Conservation (phyloP, 2,113 vertebrate species). For the Cryptomyrus ogoouensis region DNA sequence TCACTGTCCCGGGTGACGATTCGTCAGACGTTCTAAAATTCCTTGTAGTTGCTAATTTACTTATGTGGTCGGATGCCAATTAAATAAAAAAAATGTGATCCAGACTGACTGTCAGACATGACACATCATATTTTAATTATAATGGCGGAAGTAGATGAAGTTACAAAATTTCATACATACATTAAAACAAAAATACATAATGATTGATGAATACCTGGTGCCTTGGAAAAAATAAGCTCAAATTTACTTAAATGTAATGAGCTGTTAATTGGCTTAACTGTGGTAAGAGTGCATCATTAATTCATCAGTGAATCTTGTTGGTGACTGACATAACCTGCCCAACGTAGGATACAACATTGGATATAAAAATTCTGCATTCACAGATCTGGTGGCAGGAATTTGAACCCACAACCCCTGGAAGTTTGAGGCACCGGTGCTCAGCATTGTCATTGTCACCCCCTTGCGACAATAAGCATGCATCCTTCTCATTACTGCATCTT, state of each 20-base stretch:
- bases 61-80: background rate
- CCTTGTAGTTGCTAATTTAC: constrained; percentile 23
- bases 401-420: background rate
- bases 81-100: background rate
- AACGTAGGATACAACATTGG: background rate
- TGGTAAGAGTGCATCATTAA: background rate
- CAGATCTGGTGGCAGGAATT: background rate
- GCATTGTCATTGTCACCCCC: background rate
- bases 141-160: background rate
- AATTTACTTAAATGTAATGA: background rate
- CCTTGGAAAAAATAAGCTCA: background rate
- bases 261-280: background rate
- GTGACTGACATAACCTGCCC: background rate
- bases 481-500: background rate
- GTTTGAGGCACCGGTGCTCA: background rate
- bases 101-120: background rate
- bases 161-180: background rate
- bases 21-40: constrained; percentile 18
- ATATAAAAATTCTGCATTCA: background rate
- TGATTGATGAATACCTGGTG: background rate
- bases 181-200: background rate
- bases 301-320: background rate
- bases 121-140: background rate
- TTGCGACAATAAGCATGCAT: background rate
- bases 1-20: constrained; percentile 15